These are phyloP conservation scores for Leptinotarsa lineolata DNA, from an alignment of 1,140 invertebrate genomes.

Conservation along the genomic window DNA sequence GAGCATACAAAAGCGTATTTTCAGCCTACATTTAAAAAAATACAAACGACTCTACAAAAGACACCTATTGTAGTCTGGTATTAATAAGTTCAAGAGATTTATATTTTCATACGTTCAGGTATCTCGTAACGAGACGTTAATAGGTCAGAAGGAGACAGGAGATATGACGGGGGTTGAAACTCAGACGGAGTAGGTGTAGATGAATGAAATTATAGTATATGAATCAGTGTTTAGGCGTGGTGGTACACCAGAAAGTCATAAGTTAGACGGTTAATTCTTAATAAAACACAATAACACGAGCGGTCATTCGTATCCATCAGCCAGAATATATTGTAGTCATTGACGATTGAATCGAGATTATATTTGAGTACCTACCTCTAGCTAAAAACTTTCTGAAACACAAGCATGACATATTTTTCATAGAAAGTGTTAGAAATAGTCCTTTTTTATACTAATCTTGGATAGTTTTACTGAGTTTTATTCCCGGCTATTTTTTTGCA, in stretches of 20 bases:
- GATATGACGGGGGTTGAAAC: slow-evolving; percentile 21
- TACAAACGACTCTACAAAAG: slow-evolving; percentile 25
- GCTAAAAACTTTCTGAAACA: too few species aligned
- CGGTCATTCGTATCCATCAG: slow-evolving; percentile 22
- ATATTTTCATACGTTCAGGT: slow-evolving; percentile 13
- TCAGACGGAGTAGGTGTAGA: slow-evolving; percentile 30
- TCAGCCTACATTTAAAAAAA: slow-evolving; percentile 31
- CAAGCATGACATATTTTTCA: too few species aligned
- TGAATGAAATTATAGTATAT: slow-evolving; percentile 34
- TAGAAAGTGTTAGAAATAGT: too few species aligned
- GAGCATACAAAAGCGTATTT: slow-evolving; percentile 23
- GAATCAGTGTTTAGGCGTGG: slow-evolving; percentile 32
- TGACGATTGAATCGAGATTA: too few species aligned
- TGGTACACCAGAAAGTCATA: slow-evolving; percentile 28
- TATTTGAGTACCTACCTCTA: too few species aligned
- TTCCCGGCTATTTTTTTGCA: too few species aligned
- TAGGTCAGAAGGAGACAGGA: slow-evolving; percentile 14
- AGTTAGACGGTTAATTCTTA: slow-evolving; percentile 29
- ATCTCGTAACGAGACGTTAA: background rate
- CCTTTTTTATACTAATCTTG: too few species aligned
- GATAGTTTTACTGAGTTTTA: too few species aligned
- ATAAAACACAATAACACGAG: slow-evolving; percentile 20
- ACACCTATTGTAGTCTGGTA: slow-evolving; percentile 33
- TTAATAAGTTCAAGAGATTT: slow-evolving; percentile 29
- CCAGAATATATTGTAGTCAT: too few species aligned